Evolutionary conservation across 1,140 invertebrate species (phyloP).

Genomic region (Laodelphax striatellus): DNA sequence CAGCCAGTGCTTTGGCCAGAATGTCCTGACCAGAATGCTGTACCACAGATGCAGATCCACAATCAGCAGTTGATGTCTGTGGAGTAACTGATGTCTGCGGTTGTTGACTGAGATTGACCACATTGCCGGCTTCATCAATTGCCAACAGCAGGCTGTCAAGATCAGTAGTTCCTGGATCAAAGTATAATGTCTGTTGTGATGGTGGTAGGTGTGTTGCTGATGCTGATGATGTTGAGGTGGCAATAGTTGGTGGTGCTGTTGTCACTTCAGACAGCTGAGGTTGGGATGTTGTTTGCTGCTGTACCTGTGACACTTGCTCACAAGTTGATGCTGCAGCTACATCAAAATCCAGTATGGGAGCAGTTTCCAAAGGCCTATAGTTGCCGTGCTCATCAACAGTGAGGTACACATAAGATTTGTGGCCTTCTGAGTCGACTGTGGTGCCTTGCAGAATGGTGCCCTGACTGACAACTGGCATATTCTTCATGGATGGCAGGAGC

Average conservation of each 20-base stretch:
- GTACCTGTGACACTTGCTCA: too few species aligned
- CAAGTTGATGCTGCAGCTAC: background rate
- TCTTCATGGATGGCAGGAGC: background rate
- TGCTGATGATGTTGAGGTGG: too few species aligned
- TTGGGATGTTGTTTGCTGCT: background rate
- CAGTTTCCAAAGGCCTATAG: conserved; percentile 8
- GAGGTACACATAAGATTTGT: conserved; percentile 5
- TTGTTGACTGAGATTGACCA: conserved; percentile 18
- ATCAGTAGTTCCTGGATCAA: conserved; percentile 20
- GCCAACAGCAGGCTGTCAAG: conserved; percentile 36
- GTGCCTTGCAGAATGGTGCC: background rate
- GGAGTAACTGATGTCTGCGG: too few species aligned
- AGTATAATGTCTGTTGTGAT: conserved; percentile 7
- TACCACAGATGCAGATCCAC: too few species aligned
- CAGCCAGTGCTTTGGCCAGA: conserved; percentile 57
- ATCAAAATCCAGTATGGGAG: conserved; percentile 4
- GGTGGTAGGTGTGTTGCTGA: too few species aligned
- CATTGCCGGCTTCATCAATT: conserved; percentile 30
- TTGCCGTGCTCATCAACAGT: conserved; percentile 10
- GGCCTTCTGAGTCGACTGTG: background rate
- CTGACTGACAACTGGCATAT: conserved; percentile 1
- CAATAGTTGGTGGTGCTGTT: too few species aligned
- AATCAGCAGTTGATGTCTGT: background rate
- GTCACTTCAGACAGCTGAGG: too few species aligned
- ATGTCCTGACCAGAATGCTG: conserved; percentile 60